phyloP scores from a whole-genome alignment of 2,113 vertebrate genomes.

The Plecotus auritus region DNA sequence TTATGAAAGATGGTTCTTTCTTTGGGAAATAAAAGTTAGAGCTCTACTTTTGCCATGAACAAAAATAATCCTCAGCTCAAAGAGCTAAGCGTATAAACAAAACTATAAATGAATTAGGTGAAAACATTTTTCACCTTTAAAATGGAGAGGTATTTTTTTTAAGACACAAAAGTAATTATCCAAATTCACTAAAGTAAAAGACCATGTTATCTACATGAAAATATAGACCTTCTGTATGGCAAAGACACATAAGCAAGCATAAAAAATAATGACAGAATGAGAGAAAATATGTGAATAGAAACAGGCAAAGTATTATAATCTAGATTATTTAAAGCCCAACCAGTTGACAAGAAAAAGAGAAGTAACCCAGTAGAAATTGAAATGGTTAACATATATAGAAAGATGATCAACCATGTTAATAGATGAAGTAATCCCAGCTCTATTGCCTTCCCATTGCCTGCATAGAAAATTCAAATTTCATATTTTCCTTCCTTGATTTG shows the following conservation, averaged over 20 bases:
- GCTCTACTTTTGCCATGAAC: neutral
- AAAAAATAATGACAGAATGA: neutral
- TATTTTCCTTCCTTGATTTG: neutral
- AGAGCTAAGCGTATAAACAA: neutral
- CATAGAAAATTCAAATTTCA: neutral
- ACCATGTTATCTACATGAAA: neutral
- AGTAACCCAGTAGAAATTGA: neutral
- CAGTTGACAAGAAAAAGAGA: neutral
- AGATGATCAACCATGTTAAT: neutral
- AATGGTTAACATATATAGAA: neutral
- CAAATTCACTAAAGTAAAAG: neutral
- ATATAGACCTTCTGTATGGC: neutral
- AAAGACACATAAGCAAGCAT: neutral
- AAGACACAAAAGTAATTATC: neutral
- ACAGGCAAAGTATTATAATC: neutral
- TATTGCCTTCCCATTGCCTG: neutral
- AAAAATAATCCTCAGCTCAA: neutral
- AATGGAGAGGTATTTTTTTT: neutral
- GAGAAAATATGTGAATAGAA: conserved; percentile 5
- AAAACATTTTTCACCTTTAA: neutral
- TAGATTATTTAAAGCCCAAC: neutral
- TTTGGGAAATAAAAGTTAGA: neutral
- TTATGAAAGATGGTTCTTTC: neutral
- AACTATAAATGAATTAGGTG: neutral
- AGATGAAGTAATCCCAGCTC: neutral